These are phyloP conservation scores for Remorina albescens DNA, from an alignment of 2,797 vertebrate genomes.

Conservation along the genomic window DNA sequence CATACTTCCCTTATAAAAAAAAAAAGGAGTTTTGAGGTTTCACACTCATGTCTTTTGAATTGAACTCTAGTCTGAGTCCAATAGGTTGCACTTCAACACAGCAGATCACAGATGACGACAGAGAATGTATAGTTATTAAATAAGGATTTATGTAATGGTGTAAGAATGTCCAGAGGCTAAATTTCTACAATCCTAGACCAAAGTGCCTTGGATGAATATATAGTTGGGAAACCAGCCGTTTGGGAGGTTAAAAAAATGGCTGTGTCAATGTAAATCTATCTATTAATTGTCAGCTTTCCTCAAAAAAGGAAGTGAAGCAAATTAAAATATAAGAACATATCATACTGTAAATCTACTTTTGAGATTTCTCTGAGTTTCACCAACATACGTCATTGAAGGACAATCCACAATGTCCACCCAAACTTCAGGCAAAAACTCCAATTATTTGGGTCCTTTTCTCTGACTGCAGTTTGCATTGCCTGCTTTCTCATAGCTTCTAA, in stretches of 20 bases:
- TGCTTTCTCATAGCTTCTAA: constrained; percentile 45
- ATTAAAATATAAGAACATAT: constrained; percentile 9
- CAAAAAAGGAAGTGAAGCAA: constrained; percentile 6
- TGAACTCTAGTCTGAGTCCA: not conserved
- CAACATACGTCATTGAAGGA: not conserved
- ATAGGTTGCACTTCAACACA: not conserved
- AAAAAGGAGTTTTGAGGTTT: not conserved
- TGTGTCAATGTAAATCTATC: constrained; percentile 4
- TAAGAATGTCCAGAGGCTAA: not conserved
- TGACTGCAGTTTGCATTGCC: constrained; percentile 21
- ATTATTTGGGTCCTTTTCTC: constrained; percentile 30
- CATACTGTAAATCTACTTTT: not conserved
- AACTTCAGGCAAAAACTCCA: constrained; percentile 13
- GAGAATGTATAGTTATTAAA: not conserved
- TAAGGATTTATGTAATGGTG: not conserved
- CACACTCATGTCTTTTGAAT: not conserved
- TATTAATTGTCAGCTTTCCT: constrained; percentile 18
- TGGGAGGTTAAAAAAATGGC: constrained; percentile 14
- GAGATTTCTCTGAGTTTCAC: constrained; percentile 1
- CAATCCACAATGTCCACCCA: not conserved
- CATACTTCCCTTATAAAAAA: not conserved
- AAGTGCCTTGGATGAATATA: constrained; percentile 5
- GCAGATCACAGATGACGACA: not conserved
- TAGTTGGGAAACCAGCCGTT: constrained; percentile 11
- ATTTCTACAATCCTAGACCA: constrained; percentile 20